Evolutionary conservation across 2,888 invertebrate genomes (phyloP), one percentile per base, ranked within the genome.

Genomic region (Callyntrura sp.): DNA sequence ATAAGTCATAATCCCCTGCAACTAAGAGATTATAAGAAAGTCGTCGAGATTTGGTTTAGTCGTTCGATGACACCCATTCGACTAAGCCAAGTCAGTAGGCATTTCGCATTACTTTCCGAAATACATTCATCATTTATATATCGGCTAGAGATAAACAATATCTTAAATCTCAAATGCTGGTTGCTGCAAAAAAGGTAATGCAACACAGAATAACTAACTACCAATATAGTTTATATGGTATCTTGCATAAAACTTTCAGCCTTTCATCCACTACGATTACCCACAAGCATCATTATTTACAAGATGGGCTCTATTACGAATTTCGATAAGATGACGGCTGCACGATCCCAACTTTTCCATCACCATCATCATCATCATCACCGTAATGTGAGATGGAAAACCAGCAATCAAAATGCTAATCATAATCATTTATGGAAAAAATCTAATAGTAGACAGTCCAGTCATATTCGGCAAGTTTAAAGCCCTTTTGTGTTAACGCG

Each of bases 321-420:
- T 51, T 35, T 2, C 51, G 55, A 60, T 60, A 0, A 3, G 35
- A 68, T 68, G 68, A 68, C n/a, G 68, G 60, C 68, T 35, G 43
- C 68, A 35, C 68, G 68, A 68, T 68, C 57, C 60, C 60, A 35
- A 57, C 45, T 45, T 82, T 65, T 65, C 82, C 45, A 82, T 65
- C 84, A 55, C 28, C 70, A 62, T 84, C 68, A 25, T 65, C 45
- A 82, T 65, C 84, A 55, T 51, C 70, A 62, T 84, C 68, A 25
- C 43, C 6, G 76, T 73, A 84, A 84, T 35, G 73, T 73, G 84
- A 70, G 73, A 84, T 84, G 12, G 57, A 73, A 73, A 84, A 84
- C 73, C 35, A 55, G 84, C 43, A 84, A 84, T 84, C 84, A 84
- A 84, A 84, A 84, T 84, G 84, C 84, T 84, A 84, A 84, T 84